These are phyloP conservation scores for Tiliqua scincoides DNA, from an alignment of 2,113 vertebrate species.

Conservation along the genomic window DNA sequence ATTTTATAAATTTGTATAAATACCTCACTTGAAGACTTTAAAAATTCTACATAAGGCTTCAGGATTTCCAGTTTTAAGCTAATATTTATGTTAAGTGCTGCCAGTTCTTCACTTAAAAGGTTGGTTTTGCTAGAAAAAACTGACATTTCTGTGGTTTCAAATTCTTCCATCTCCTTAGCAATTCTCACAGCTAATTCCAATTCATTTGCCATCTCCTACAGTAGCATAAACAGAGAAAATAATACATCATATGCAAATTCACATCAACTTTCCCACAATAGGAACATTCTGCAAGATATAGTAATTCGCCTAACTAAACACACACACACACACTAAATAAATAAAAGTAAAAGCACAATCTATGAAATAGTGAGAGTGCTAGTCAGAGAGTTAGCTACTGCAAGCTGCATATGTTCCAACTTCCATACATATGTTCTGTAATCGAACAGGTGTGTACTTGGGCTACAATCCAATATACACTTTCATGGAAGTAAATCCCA, in stretches of 20 bases:
- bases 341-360: no score
- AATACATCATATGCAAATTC: constrained; percentile 4
- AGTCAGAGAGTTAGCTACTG: no score
- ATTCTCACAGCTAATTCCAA: constrained; percentile 76
- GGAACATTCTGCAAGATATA: no score
- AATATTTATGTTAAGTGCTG: constrained; percentile 72
- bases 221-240: constrained; percentile 38
- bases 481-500: no score
- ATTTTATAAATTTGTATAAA: neutral
- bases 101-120: constrained; percentile 79
- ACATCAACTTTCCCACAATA: neutral
- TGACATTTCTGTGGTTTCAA: constrained; percentile 65
- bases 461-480: no score
- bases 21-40: constrained; percentile 84
- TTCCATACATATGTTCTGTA: no score
- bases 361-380: no score
- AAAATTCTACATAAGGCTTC: constrained; percentile 79
- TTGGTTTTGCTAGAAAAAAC: constrained; percentile 70
- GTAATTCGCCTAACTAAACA: neutral
- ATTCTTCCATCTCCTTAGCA: constrained; percentile 74
- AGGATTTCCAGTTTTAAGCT: constrained; percentile 77
- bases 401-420: no score
- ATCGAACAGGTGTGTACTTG: no score
- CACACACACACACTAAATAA: no score
- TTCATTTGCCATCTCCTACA: constrained; percentile 77